Percentiles rank a stretch among this genome's conserved stretches.
Conservation (phyloP, 1,140 invertebrate genomes). For the Plectus sambesii region DNA sequence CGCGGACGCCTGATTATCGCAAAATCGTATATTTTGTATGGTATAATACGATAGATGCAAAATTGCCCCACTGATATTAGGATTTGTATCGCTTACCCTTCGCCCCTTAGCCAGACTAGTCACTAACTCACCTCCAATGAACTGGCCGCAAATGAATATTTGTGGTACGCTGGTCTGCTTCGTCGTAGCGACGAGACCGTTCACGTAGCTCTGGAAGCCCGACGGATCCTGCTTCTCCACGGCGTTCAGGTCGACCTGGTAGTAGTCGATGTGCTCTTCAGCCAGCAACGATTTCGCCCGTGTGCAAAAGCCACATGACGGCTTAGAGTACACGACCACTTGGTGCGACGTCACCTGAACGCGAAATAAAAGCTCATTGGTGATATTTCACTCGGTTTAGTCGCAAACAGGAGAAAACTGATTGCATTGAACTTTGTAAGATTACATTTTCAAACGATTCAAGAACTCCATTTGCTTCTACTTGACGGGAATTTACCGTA, state of each 20-base stretch:
- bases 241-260: conserved; percentile 26
- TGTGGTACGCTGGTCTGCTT: conserved; percentile 25
- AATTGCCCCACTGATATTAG: too few relatives aligned
- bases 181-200: conserved; percentile 26
- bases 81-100: too few relatives aligned
- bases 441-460: too few relatives aligned
- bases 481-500: too few relatives aligned
- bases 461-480: too few relatives aligned
- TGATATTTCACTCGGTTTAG: conserved; percentile 22
- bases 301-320: conserved; percentile 31
- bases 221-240: conserved; percentile 15
- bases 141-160: conserved; percentile 33
- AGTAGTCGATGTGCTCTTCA: conserved; percentile 24
- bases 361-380: too few relatives aligned
- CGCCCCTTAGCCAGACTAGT: too few relatives aligned
- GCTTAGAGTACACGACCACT: conserved; percentile 29
- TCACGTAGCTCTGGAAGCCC: conserved; percentile 23
- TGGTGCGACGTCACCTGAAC: conserved; percentile 25
- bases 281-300: conserved; percentile 25
- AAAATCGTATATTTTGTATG: too few relatives aligned
- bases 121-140: conserved; percentile 30
- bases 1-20: too few relatives aligned
- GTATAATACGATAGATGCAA: too few relatives aligned
- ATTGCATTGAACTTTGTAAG: too few relatives aligned
- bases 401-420: too few relatives aligned